Evolutionary conservation across 2,888 invertebrate genomes (phyloP), one percentile per base, ranked within the genome.

Genomic region (Brachynemurus nebulosus): DNA sequence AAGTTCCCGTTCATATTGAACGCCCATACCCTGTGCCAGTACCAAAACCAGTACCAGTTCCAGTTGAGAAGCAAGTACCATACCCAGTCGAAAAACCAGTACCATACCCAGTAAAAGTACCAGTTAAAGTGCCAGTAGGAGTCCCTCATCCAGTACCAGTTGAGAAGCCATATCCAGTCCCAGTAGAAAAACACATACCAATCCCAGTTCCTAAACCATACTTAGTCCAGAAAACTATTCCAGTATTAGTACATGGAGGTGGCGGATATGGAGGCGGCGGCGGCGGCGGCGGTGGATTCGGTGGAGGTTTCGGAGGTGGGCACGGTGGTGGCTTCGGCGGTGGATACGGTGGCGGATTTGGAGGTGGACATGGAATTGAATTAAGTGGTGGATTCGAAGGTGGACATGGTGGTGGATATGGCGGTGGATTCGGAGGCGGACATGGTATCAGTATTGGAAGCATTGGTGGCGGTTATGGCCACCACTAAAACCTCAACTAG

Each of bases 11-110:
- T 44, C 69, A 72, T 3, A 72, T 71, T 20, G 67, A 69, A 0
- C 65, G 73, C 0, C 65, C 72, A 9, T 71, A 72, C 42, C 71
- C 72, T 1, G 66, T 70, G 2, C 69, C 71, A 0, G 67, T 71
- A 17, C n/a, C n/a, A n/a, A n/a, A n/a, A n/a, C n/a, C 27, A n/a
- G 61, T 62, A 49, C 54, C 60, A 11, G 59, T 63, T 19, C 50
- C 53, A 16, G 52, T 55, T 27, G 14, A 21, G 9, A 3, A 11
- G 12, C 4, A 12, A 11, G 14, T n/a, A n/a, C n/a, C n/a, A n/a
- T n/a, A n/a, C n/a, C n/a, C 30, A 4, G 30, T 30, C 14, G 23
- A 40, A 12, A 40, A 40, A 40, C 40, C 8, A 4, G 40, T 40
- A 9, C 70, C 69, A 8, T 63, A 62, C 51, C 65, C 66, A 18